phyloP scores from a whole-genome alignment of 1,140 invertebrate genomes.

The Trissolcus basalis region DNA sequence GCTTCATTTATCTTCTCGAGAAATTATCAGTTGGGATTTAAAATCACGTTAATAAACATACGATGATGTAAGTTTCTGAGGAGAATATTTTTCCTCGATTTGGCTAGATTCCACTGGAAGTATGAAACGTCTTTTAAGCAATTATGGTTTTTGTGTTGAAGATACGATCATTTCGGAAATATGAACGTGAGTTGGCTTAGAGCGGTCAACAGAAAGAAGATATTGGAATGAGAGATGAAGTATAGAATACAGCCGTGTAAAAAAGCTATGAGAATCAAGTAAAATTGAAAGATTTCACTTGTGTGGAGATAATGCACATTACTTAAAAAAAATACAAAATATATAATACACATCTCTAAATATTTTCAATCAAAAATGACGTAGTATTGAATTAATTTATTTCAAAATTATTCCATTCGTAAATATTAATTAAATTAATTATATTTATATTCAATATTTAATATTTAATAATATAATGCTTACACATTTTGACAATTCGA shows the following conservation, averaged over 20 bases:
- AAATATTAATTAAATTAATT: too few relatives aligned
- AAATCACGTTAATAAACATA: constrained; percentile 20
- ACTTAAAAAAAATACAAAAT: neutral
- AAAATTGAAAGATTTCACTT: constrained; percentile 6
- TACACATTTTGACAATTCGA: too few relatives aligned
- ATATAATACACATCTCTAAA: neutral
- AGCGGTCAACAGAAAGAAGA: constrained; percentile 27
- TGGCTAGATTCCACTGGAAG: constrained; percentile 59
- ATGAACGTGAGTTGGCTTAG: constrained; percentile 57
- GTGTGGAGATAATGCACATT: neutral
- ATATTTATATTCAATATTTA: too few relatives aligned
- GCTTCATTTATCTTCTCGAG: too few relatives aligned
- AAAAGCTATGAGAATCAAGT: neutral
- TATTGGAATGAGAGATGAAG: constrained; percentile 44
- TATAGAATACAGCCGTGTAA: constrained; percentile 13
- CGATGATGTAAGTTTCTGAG: constrained; percentile 47
- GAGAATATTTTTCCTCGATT: constrained; percentile 56
- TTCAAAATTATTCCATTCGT: too few relatives aligned
- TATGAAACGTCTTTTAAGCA: constrained; percentile 68
- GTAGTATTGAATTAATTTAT: too few relatives aligned
- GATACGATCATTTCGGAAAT: constrained; percentile 64
- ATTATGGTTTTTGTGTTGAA: constrained; percentile 68
- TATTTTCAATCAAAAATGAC: too few relatives aligned
- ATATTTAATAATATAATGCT: too few relatives aligned
- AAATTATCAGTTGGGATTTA: neutral